Evolutionary conservation across 2,888 invertebrate species (phyloP), one percentile per base, ranked within the genome.

Genomic region (Dolomedes plantarius): DNA sequence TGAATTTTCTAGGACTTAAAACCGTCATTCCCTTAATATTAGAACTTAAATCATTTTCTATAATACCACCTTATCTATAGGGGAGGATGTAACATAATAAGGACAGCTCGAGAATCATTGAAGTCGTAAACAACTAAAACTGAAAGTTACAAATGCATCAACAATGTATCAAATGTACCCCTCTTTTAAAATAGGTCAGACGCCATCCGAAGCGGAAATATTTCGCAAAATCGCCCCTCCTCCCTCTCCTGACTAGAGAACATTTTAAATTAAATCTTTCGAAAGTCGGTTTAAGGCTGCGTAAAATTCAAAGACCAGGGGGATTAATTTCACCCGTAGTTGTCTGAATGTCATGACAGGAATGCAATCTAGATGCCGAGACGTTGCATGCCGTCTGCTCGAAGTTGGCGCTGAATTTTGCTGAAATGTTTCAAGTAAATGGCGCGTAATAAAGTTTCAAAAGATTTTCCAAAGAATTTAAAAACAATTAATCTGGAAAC

Each of bases 191-290:
- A 56, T 23, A 23, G 23, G 23, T 23, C 23, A 23, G 1, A 5
- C 5, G 56, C 56, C 23, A 56, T 11, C 6, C 23, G 5, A 23
- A 56, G 23, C 11, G 23, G 3, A 56, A 23, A 56, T 56, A 56
- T 56, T 46, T 56, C 23, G 16, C 23, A 56, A 56, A 56, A 56
- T 56, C 56, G 11, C 56, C 23, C 2, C n/a, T n/a, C n/a, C n/a
- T n/a, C n/a, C n/a, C n/a, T n/a, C n/a, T n/a, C n/a, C n/a, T n/a
- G n/a, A 16, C 23, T 56, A 23, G 11, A 19, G 56, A 23, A 11
- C 56, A 56, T 11, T 56, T 56, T 56, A 56, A 56, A 56, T 56
- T 56, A 56, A 56, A 23, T 56, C 56, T 56, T 56, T 56, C 56
- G 56, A 19, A 56, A 56, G 23, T 56, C 56, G 23, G 56, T 23